Conservation (phyloP, 1,140 invertebrate species). For the Trachymyrmex cornetzi region DNA sequence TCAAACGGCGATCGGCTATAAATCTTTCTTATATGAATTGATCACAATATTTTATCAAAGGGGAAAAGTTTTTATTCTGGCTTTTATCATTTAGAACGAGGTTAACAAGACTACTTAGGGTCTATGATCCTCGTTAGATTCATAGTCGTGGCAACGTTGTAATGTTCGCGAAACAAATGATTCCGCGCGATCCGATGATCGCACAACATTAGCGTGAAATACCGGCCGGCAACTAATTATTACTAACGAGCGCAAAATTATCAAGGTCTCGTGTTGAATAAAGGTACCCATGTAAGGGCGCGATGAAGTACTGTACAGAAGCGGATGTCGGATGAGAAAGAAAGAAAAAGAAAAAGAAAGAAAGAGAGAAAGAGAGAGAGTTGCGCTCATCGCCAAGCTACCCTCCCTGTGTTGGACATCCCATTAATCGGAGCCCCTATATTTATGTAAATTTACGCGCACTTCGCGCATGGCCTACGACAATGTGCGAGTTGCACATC, state of each 20-base stretch:
- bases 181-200: background rate
- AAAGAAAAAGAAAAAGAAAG: background rate
- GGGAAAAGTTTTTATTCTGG: background rate
- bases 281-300: background rate
- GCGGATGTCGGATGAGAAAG: background rate
- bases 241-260: constrained; percentile 8
- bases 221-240: background rate
- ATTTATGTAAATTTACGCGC: constrained; percentile 48
- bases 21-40: background rate
- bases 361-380: background rate
- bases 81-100: constrained; percentile 24
- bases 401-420: background rate
- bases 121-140: constrained; percentile 35
- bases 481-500: constrained; percentile 41
- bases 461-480: constrained; percentile 48
- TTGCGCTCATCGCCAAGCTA: background rate
- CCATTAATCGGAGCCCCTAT: background rate
- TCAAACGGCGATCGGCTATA: background rate
- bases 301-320: background rate
- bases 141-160: constrained; percentile 10
- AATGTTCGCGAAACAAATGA: constrained; percentile 1
- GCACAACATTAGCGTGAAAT: background rate
- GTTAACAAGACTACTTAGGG: constrained; percentile 11
- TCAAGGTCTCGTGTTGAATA: background rate
- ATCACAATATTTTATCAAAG: background rate